Evolutionary conservation across 2,797 vertebrate genomes (phyloP).

Genomic region (Coluber constrictor): DNA sequence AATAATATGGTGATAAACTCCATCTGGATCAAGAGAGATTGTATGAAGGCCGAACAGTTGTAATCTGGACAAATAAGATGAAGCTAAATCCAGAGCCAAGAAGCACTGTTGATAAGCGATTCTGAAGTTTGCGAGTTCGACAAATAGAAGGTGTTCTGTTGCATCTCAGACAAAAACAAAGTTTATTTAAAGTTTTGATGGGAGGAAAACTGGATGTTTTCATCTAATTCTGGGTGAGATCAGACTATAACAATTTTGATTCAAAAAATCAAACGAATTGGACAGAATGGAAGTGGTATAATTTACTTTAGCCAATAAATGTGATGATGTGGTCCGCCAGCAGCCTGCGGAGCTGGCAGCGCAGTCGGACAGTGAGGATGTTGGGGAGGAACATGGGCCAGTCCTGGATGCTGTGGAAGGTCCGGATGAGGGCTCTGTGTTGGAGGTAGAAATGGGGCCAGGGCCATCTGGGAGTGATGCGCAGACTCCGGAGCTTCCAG

Average conservation of each 20-base stretch:
- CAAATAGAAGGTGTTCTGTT: not conserved
- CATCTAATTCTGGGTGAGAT: not conserved
- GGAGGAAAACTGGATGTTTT: not conserved
- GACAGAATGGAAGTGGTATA: not conserved
- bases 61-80: not conserved
- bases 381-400: too few relatives aligned
- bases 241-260: not conserved
- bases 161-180: not conserved
- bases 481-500: too few relatives aligned
- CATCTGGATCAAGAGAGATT: not conserved
- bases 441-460: too few relatives aligned
- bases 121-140: not conserved
- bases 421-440: too few relatives aligned
- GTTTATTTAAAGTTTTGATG: not conserved
- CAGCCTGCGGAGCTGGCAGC: too few relatives aligned
- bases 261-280: not conserved
- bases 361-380: too few relatives aligned
- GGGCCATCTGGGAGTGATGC: too few relatives aligned
- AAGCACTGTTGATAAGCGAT: not conserved
- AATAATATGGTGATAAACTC: not conserved
- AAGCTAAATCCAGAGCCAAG: not conserved
- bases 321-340: not conserved
- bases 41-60: not conserved
- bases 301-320: not conserved
- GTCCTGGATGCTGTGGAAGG: too few relatives aligned